Percentiles rank a stretch among this genome's conserved stretches.
phyloP scores from a whole-genome alignment of 2,113 vertebrate genomes.

The western clawed frog (Xenopus tropicalis) region UCB_Xtro_10.0 CM004443.2:161660001-161660500 shows the following conservation, averaged over 20 bases:
- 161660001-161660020: too few species aligned
- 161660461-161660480: too few species aligned
- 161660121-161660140: constrained; percentile 79
- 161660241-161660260: neutral
- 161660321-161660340: constrained; percentile 70
- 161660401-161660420: too few species aligned
- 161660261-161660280: constrained; percentile 68
- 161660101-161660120: constrained; percentile 76
- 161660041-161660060: constrained; percentile 63
- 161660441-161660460: too few species aligned
- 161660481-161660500: too few species aligned
- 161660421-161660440: too few species aligned
- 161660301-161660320: constrained; percentile 80
- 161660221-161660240: too few species aligned
- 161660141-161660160: constrained; percentile 81
- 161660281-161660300: constrained; percentile 82
- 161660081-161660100: constrained; percentile 82
- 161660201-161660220: neutral
- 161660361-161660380: too few species aligned
- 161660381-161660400: too few species aligned
- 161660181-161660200: neutral
- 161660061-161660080: constrained; percentile 64
- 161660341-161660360: neutral
- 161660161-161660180: constrained; percentile 77
- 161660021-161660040: too few species aligned